These are phyloP conservation scores for Coleophora flavipennella DNA, from an alignment of 2,888 invertebrate species.

Conservation along the genomic window DNA sequence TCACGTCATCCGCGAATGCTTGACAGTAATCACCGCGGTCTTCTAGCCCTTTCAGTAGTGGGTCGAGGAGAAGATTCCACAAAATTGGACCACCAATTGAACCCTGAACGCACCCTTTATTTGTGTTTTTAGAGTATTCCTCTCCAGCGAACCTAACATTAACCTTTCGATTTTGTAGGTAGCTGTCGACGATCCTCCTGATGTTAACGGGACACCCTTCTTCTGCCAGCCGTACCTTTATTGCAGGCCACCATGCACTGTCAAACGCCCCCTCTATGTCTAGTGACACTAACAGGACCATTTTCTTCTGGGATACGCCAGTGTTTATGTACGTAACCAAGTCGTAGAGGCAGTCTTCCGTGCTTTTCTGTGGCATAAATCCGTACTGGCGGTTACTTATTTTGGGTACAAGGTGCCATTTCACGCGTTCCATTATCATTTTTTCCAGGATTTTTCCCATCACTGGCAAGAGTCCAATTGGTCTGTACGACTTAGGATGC, in stretches of 20 bases:
- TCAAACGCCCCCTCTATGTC: slow-evolving; percentile 13
- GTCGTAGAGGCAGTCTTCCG: slow-evolving; percentile 3
- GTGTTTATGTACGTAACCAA: slow-evolving; percentile 2
- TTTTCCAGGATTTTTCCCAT: slow-evolving; percentile 11
- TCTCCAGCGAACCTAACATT: neutral
- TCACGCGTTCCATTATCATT: slow-evolving; percentile 6
- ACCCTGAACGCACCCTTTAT: slow-evolving; percentile 12
- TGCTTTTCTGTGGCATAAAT: slow-evolving; percentile 10
- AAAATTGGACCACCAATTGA: slow-evolving; percentile 12
- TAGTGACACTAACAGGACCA: slow-evolving; percentile 5
- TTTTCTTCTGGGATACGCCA: neutral
- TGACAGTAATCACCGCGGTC: slow-evolving; percentile 4
- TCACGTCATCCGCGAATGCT: slow-evolving; percentile 11
- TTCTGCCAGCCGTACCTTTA: slow-evolving; percentile 6
- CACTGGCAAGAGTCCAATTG: slow-evolving; percentile 11
- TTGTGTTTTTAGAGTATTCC: neutral
- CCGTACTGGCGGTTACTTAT: slow-evolving; percentile 10
- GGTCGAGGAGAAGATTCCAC: slow-evolving; percentile 12
- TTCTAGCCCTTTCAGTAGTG: slow-evolving; percentile 3
- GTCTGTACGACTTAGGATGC: slow-evolving; percentile 5
- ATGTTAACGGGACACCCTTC: slow-evolving; percentile 6
- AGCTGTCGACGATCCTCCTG: slow-evolving; percentile 4
- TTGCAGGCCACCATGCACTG: slow-evolving; percentile 9
- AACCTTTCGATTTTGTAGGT: neutral
- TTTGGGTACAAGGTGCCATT: slow-evolving; percentile 2